Conservation (phyloP, 1,140 invertebrate genomes). For the Pissodes strobi region DNA sequence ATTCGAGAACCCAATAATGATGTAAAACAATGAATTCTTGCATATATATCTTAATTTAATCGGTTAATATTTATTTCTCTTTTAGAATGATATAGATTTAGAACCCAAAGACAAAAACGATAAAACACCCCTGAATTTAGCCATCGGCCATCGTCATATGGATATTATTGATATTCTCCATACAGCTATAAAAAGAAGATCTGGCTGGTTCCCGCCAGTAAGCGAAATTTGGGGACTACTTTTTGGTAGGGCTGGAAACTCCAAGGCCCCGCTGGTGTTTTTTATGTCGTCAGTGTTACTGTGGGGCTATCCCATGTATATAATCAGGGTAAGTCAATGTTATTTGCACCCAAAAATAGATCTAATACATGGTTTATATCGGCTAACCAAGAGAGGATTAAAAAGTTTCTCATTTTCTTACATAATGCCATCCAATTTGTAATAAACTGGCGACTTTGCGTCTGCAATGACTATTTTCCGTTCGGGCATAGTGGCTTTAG, state of each 20-base stretch:
- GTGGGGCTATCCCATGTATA: conserved; percentile 93
- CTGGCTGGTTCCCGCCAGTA: conserved; percentile 82
- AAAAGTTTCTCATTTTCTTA: too few species aligned
- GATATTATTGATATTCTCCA: conserved; percentile 82
- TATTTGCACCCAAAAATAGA: neutral
- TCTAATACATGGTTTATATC: neutral
- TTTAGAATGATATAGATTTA: conserved; percentile 78
- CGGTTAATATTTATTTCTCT: neutral
- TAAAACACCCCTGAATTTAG: conserved; percentile 86
- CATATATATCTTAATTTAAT: too few species aligned
- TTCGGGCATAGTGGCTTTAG: too few species aligned
- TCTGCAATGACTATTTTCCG: too few species aligned
- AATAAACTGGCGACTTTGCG: too few species aligned
- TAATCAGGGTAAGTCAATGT: conserved; percentile 69
- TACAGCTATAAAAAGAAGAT: conserved; percentile 77
- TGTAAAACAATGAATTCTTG: too few species aligned
- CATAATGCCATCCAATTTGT: too few species aligned
- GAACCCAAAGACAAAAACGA: conserved; percentile 88
- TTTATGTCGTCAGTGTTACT: conserved; percentile 83
- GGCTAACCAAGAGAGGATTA: too few species aligned
- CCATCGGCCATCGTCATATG: conserved; percentile 82
- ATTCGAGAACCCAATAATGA: too few species aligned
- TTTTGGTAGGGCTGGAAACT: conserved; percentile 87
- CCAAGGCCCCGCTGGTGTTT: conserved; percentile 83
- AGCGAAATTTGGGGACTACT: conserved; percentile 87